Base-by-base conservation (phyloP, 2,888 invertebrate genomes). In the Furcula furcula region DNA sequence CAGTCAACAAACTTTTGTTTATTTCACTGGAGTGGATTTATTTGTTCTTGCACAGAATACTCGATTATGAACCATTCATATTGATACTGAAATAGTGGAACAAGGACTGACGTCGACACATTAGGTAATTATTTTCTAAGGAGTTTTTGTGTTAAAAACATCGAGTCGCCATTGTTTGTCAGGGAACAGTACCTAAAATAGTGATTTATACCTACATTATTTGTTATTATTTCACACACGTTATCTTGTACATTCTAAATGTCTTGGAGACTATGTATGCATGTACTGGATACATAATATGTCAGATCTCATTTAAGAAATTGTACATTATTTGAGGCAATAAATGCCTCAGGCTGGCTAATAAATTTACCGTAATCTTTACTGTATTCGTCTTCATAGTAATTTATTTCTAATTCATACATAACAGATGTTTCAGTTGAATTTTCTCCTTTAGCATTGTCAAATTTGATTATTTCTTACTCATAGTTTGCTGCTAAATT, bases 1-100 rank as follows among this genome's bases (percentile, higher is more conserved):
- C 84, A 89, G 87, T 88, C 89, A 89, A 89, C 89, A 89, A 89
- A 89, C 85, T 87, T 86, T 89, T 89, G 88, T 89, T 89, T 88
- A 85, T 86, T 85, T 77, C 76, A 76, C 72, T 79, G 65, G 66
- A 83, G 81, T 78, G 79, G 75, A 78, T 74, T 69, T 73, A 76
- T 77, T 80, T 75, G 72, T 78, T 82, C 74, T 74, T 71, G 65
- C 60, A 62, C 64, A 65, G 65, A 76, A 72, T 73, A 80, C 65
- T 71, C 67, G 77, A 87, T 80, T 88, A 87, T 88, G 87, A 79
- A 72, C 82, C 76, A 83, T 75, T 68, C 67, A 70, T 77, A 77
- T 64, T 65, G 66, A 66, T 74, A 69, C 63, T 84, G 68, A 82
- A 80, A 77, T 80, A 81, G 81, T 84, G 75, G 73, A 77, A 69